phyloP scores from a whole-genome alignment of 2,797 vertebrate genomes.

The Catamblyrhynchus diadema region DNA sequence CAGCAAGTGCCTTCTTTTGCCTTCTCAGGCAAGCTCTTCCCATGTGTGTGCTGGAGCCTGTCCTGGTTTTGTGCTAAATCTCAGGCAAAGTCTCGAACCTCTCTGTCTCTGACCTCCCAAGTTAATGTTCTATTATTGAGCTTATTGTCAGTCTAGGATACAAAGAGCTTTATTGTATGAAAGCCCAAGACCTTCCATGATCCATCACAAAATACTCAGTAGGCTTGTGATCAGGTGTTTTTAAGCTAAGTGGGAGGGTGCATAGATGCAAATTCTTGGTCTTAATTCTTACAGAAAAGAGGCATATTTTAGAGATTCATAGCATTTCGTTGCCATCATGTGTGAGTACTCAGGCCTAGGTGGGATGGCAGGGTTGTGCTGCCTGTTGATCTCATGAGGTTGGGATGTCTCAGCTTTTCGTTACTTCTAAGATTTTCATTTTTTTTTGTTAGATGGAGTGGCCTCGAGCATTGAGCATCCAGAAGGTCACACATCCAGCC shows the following conservation, averaged over 20 bases:
- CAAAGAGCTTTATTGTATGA: neutral
- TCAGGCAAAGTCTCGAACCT: neutral
- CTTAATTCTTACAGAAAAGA: neutral
- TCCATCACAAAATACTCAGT: neutral
- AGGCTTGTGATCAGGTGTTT: neutral
- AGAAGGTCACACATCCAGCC: neutral
- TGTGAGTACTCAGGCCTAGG: neutral
- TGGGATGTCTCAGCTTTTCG: neutral
- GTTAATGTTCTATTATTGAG: neutral
- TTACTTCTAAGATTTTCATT: neutral
- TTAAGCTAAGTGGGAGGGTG: neutral
- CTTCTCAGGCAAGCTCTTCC: neutral
- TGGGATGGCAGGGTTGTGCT: neutral
- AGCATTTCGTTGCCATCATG: neutral
- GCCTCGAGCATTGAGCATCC: neutral
- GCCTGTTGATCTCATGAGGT: neutral
- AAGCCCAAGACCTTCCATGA: neutral
- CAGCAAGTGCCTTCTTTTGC: neutral
- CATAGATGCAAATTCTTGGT: neutral
- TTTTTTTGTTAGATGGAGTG: neutral
- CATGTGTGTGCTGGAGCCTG: neutral
- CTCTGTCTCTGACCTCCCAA: neutral
- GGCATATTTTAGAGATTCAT: neutral
- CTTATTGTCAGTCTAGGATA: neutral
- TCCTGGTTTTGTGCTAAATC: neutral